These are phyloP conservation scores for Seriola quinqueradiata DNA, from an alignment of 2,113 vertebrate genomes.

Conservation along the genomic window DNA sequence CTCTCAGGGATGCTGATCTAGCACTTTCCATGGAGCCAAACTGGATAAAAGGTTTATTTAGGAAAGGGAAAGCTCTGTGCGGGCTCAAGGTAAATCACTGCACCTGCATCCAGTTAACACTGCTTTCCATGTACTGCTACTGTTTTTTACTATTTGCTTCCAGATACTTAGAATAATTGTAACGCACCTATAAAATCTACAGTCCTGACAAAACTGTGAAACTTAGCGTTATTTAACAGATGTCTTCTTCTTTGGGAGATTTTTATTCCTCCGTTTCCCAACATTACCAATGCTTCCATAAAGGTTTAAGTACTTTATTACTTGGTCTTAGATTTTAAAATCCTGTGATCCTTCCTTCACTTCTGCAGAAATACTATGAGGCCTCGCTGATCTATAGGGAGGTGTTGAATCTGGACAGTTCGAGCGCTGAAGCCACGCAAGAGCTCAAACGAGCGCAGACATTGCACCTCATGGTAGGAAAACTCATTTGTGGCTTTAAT, in stretches of 20 bases:
- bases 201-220: background rate
- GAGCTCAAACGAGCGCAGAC: constrained; percentile 85
- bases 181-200: background rate
- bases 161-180: background rate
- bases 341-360: background rate
- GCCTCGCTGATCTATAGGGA: constrained; percentile 84
- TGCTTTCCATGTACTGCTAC: background rate
- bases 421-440: constrained; percentile 73
- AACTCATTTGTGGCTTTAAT: background rate
- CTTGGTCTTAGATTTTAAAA: background rate
- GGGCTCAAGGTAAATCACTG: constrained; percentile 86
- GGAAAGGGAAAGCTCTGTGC: constrained; percentile 89
- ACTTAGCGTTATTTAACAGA: too few species aligned
- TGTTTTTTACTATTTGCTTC: too few species aligned
- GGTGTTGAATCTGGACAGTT: constrained; percentile 75
- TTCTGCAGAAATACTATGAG: constrained; percentile 84
- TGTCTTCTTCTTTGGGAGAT: too few species aligned
- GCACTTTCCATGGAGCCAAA: constrained; percentile 82
- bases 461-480: constrained; percentile 79
- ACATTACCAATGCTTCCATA: background rate
- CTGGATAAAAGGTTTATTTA: constrained; percentile 90
- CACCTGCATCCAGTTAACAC: background rate
- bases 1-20: constrained; percentile 84
- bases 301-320: too few species aligned
- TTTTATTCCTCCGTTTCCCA: too few species aligned